phyloP scores from a whole-genome alignment of 2,113 vertebrate genomes.

The Marmota monax region DNA sequence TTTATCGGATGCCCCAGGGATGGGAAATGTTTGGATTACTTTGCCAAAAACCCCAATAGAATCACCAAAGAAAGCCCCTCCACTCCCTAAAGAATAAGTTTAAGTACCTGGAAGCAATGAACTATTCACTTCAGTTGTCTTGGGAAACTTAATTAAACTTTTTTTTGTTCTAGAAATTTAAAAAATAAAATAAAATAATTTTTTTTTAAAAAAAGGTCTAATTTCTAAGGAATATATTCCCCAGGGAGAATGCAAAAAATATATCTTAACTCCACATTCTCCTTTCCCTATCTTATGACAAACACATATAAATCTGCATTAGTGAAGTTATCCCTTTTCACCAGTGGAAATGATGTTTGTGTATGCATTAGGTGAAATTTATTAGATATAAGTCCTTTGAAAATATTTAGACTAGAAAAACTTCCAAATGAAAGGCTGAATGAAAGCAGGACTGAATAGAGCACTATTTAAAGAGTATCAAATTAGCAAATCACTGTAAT shows the following conservation, averaged over 20 bases:
- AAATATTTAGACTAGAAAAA: slow-evolving; percentile 1
- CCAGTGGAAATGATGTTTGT: background rate
- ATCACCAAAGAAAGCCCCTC: background rate
- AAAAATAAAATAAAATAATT: no score
- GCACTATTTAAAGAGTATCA: slow-evolving; percentile 13
- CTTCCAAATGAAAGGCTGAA: slow-evolving; percentile 38
- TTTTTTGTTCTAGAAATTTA: background rate
- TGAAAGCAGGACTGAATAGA: background rate
- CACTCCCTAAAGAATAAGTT: background rate
- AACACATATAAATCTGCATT: background rate
- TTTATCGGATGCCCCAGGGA: background rate
- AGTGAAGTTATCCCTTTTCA: background rate
- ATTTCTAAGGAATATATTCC: background rate
- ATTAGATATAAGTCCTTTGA: background rate
- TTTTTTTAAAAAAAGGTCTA: background rate
- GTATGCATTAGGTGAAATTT: background rate
- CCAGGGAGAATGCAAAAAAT: background rate
- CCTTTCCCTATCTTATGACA: background rate
- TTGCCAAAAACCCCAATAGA: background rate
- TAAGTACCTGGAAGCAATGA: background rate
- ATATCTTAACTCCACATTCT: background rate
- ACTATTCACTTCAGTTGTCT: background rate
- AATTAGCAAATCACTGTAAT: slow-evolving; percentile 50
- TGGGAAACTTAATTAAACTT: background rate
- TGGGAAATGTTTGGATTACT: background rate